Evolutionary conservation across 2,797 vertebrate species (phyloP).

Genomic region (Babyrousa celebensis): DNA sequence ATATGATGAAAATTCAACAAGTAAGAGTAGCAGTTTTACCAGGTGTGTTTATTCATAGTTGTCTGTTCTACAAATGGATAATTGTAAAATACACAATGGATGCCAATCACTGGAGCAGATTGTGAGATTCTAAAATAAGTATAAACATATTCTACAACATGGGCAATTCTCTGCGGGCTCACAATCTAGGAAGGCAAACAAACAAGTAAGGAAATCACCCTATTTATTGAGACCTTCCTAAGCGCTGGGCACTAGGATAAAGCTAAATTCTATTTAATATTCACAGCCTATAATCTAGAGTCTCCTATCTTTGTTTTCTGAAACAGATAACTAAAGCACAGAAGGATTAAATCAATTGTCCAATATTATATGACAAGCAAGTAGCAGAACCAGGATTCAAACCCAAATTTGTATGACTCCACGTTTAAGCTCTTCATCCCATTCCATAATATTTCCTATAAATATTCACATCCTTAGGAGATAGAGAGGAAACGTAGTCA

Average conservation of each 20-base stretch:
- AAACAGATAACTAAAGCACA: neutral
- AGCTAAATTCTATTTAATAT: neutral
- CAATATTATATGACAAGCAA: neutral
- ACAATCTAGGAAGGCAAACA: neutral
- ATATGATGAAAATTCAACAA: neutral
- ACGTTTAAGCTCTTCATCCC: neutral
- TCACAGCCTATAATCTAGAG: neutral
- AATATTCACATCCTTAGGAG: neutral
- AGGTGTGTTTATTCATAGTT: neutral
- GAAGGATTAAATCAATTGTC: neutral
- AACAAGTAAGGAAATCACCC: neutral
- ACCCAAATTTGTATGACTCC: neutral
- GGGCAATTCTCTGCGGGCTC: neutral
- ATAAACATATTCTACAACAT: neutral
- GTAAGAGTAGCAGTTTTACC: neutral
- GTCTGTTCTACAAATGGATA: neutral
- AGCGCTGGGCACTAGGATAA: neutral
- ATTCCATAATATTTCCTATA: neutral
- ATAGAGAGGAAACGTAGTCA: neutral
- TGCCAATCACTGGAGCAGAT: neutral
- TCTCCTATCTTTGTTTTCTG: neutral
- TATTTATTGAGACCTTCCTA: neutral
- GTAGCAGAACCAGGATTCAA: neutral
- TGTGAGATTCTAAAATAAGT: neutral
- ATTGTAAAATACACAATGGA: neutral